Percentiles rank a stretch among this genome's conserved stretches.
Evolutionary conservation across 2,888 invertebrate genomes (phyloP).

Genomic region (Zeuzera pyrina): DNA sequence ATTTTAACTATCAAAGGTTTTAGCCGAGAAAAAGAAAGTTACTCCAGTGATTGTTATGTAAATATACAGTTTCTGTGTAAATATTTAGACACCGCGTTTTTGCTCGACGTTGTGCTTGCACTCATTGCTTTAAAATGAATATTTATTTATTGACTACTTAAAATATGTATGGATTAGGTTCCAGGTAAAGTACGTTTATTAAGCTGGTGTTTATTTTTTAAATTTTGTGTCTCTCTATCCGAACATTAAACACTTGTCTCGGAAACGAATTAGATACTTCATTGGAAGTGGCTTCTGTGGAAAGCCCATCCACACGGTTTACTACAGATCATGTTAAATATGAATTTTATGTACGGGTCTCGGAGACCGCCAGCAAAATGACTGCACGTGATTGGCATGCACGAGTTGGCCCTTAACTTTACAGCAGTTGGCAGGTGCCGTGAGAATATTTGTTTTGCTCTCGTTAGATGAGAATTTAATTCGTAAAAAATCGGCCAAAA

Average conservation of each 20-base stretch:
- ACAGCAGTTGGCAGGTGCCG: slow-evolving; percentile 27
- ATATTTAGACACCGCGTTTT: slow-evolving; percentile 40
- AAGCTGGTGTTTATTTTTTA: not conserved
- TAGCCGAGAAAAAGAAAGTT: too few relatives aligned
- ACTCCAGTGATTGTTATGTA: slow-evolving; percentile 48
- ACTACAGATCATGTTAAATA: too few relatives aligned
- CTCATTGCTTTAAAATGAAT: slow-evolving; percentile 41
- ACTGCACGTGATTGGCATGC: slow-evolving; percentile 37
- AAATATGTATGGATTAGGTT: not conserved
- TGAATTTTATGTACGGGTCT: too few relatives aligned
- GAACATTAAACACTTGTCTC: not conserved
- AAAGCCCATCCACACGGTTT: too few relatives aligned
- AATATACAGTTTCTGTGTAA: slow-evolving; percentile 42
- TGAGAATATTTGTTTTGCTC: slow-evolving; percentile 23
- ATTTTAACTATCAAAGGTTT: too few relatives aligned
- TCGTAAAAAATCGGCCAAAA: slow-evolving; percentile 8
- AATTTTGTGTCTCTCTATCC: not conserved
- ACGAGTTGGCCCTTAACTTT: slow-evolving; percentile 34
- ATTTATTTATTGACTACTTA: slow-evolving; percentile 33
- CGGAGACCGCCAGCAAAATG: slow-evolving; percentile 19
- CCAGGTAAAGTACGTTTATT: not conserved
- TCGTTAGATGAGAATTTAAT: slow-evolving; percentile 1
- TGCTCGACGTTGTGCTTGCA: slow-evolving; percentile 45
- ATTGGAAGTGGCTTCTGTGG: too few relatives aligned
- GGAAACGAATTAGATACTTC: too few relatives aligned